Evolutionary conservation across 30 jellyfish, hydroid and myxozoan genomes (phyloP), one percentile per base, ranked within the genome.

Genomic region (Aurelia sp.): DNA sequence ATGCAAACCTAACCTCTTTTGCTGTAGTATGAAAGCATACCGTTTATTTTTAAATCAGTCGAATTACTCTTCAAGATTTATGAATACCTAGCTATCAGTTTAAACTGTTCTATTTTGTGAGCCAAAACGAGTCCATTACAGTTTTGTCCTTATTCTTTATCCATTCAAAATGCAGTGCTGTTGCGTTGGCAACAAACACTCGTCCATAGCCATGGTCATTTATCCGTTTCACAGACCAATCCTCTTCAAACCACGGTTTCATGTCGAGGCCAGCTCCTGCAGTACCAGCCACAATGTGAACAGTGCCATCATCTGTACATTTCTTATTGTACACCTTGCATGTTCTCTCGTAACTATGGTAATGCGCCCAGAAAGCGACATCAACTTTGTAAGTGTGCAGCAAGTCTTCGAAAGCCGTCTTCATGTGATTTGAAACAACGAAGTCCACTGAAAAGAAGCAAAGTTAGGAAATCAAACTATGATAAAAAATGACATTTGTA

Each of bases 281-380:
- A 24, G 94, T 66, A 44, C 98, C 98, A 18, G 87, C 97, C 5
- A 83, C 89, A 9, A 91, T 57, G 77, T 91, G 98, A 41, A 80
- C 90, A 48, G 87, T 78, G 38, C 98, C 98, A 51, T 80, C 93
- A 44, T 85, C 90, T 20, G 41, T 58, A 88, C 97, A 90, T 67
- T 80, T 41, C 92, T 91, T 71, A 24, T 73, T 57, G 93, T 91
- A 85, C 0, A 79, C 87, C 68, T 82, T 82, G 76, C 98, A 91
- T 8, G 98, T 91, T 19, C 98, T 88, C 78, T 91, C 98, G 90
- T 91, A 91, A 75, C 90, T 78, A 61, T 91, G 98, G 80, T 91
- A 91, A 48, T 91, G 98, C 9, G 94, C 98, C 93, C 93, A 91
- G 82, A 85, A 74, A 4, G 96, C 97, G 61, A 91, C 22, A 81